phyloP scores from a whole-genome alignment of 2,888 invertebrate genomes.

The Cephus rjabovi region DNA sequence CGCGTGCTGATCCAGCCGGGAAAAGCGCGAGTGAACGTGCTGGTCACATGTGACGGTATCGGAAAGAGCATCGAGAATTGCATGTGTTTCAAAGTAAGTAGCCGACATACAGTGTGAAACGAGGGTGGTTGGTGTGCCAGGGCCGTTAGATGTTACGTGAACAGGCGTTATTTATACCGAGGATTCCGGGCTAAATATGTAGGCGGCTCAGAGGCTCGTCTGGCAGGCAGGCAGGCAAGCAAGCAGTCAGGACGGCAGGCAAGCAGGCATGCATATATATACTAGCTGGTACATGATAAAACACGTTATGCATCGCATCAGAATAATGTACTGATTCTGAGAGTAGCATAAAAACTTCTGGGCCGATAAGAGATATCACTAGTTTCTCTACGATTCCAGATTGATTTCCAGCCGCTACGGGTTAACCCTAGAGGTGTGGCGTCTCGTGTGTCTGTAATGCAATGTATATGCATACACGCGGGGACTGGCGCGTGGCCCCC shows the following conservation, averaged over 20 bases:
- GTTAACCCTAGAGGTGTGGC: conserved; percentile 5
- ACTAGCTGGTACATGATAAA: conserved; percentile 14
- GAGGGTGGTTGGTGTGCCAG: conserved; percentile 13
- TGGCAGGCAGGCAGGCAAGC: conserved; percentile 1
- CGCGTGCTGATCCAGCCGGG: conserved; percentile 17
- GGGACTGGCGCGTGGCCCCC: not conserved
- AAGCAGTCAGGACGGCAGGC: conserved; percentile 10
- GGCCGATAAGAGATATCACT: not conserved
- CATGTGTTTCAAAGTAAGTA: conserved; percentile 25
- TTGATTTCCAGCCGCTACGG: conserved; percentile 4
- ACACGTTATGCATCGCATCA: conserved; percentile 12
- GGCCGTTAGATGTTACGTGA: conserved; percentile 29
- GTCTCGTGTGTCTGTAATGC: not conserved
- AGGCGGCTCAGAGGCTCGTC: conserved; percentile 7
- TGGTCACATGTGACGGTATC: conserved; percentile 32
- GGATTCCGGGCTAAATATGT: conserved; percentile 29
- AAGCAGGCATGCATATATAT: conserved; percentile 9
- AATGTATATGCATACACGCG: not conserved
- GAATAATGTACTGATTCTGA: not conserved
- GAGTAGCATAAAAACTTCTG: not conserved
- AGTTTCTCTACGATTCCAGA: not conserved
- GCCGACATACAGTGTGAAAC: not conserved
- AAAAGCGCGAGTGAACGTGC: conserved; percentile 32
- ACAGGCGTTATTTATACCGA: conserved; percentile 36
- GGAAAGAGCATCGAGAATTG: conserved; percentile 3